Evolutionary conservation across 2,797 vertebrate species (phyloP), one percentile per base, ranked within the genome.

Genomic region (Pseudopleuronectes americanus): DNA sequence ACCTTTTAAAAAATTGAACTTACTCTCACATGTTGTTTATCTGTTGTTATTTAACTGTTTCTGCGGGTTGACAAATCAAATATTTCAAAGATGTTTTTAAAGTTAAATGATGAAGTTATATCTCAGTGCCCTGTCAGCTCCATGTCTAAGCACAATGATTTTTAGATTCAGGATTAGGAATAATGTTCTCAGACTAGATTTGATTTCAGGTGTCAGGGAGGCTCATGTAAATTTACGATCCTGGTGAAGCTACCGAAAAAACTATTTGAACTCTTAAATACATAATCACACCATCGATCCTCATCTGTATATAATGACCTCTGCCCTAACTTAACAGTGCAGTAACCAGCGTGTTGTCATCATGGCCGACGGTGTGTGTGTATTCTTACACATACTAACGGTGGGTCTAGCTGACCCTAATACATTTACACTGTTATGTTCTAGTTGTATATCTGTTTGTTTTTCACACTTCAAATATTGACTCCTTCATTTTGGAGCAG

Each of bases 41-140:
- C 54, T 53, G 43, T 57, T 61, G 52, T 66, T 70, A 63, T 74
- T 74, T 64, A 77, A 64, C 28, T 16, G 47, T 24, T 61, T 33
- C 4, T 52, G 13, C 54, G 22, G 24, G 41, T 22, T 56, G 14
- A 64, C 2, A 41, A 1, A 33, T 55, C 57, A 21, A 54, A 48
- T 17, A 26, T 23, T 14, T 66, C 43, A 2, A 23, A 3, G 21
- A n/a, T 53, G 22, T 52, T 72, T 68, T 68, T 64, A 52, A 64
- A 78, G 71, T 26, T 0, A 69, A 54, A 24, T 23, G 2, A 17
- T 55, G 4, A 48, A 75, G 31, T 45, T 57, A 64, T 58, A 64
- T 33, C 14, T 74, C 7, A 19, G 23, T 55, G 52, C 24, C 43
- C 43, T 55, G n/a, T 54, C 6, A 52, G 72, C 57, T 48, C 55